Evolutionary conservation across 2,797 vertebrate genomes (phyloP).

Genomic region (Lepilemur septentrionalis): DNA sequence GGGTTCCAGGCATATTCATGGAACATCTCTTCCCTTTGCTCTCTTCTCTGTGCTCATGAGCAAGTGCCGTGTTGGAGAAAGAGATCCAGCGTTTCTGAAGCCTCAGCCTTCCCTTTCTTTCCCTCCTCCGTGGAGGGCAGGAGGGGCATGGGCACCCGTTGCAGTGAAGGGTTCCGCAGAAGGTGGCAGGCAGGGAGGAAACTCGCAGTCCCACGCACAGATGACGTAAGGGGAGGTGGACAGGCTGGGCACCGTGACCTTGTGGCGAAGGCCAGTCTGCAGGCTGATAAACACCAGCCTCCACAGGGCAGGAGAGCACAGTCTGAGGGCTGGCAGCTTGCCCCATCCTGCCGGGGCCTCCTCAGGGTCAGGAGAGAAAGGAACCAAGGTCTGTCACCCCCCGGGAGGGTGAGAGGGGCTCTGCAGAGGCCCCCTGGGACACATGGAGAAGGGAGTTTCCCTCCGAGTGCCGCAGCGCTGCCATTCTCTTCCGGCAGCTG

Average conservation of each 20-base stretch:
- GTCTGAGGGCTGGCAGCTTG: background rate
- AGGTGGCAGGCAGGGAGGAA: background rate
- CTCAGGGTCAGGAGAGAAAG: background rate
- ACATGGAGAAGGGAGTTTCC: background rate
- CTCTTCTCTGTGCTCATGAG: background rate
- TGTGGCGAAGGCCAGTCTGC: background rate
- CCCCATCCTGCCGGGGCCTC: background rate
- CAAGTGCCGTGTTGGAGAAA: background rate
- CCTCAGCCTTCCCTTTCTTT: background rate
- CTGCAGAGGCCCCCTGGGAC: background rate
- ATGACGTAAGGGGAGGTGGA: background rate
- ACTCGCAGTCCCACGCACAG: background rate
- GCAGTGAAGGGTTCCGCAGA: background rate
- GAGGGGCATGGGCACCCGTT: background rate
- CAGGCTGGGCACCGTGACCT: background rate
- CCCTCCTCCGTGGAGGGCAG: background rate
- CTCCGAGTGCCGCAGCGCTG: rapidly evolving
- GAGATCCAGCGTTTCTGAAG: background rate
- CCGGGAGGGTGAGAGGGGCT: no score
- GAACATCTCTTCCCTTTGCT: background rate
- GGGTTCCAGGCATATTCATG: background rate
- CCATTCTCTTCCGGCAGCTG: background rate
- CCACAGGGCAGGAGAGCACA: background rate
- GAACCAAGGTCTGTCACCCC: background rate
- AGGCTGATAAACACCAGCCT: background rate